Evolutionary conservation across 35 echinoderm and acorn worm genomes (phyloP).

Genomic region (Nesometra sesokonis): DNA sequence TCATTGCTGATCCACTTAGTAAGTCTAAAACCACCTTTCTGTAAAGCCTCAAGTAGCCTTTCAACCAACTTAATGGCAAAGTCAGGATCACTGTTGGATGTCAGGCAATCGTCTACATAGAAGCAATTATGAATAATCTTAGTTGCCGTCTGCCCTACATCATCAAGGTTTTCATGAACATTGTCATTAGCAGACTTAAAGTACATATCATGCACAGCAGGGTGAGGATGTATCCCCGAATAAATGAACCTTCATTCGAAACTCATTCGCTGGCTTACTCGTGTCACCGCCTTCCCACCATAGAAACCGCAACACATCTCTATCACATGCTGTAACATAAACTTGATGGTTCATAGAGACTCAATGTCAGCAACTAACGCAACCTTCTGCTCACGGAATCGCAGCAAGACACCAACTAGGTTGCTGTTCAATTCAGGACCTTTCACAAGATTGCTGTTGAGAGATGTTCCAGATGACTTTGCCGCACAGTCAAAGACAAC

Average conservation of each 20-base stretch:
- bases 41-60: conserved; percentile 1
- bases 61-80: conserved; percentile 19
- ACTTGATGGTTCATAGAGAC: conserved; percentile 20
- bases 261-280: not conserved
- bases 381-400: conserved; percentile 32
- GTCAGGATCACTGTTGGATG: conserved; percentile 1
- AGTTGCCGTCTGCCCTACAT: too few species aligned
- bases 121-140: conserved; percentile 30
- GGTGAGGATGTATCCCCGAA: conserved; percentile 33
- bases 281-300: conserved; percentile 29
- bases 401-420: conserved; percentile 20
- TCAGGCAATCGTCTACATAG: conserved; percentile 49
- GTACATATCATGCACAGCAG: too few species aligned
- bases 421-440: conserved; percentile 19
- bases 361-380: conserved; percentile 26
- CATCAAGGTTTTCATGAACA: too few species aligned
- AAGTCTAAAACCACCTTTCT: conserved; percentile 37
- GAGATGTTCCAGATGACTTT: conserved; percentile 20
- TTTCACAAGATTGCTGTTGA: conserved; percentile 31
- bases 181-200: too few species aligned
- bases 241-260: conserved; percentile 10
- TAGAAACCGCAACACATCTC: conserved; percentile 9
- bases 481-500: conserved; percentile 49
- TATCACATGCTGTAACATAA: not conserved
- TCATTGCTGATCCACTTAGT: conserved; percentile 63